A percentile compares a stretch with the other conserved stretches of the same genome.
phyloP scores from a whole-genome alignment of 2,888 invertebrate genomes.

The Tetanocera ferruginea region DNA sequence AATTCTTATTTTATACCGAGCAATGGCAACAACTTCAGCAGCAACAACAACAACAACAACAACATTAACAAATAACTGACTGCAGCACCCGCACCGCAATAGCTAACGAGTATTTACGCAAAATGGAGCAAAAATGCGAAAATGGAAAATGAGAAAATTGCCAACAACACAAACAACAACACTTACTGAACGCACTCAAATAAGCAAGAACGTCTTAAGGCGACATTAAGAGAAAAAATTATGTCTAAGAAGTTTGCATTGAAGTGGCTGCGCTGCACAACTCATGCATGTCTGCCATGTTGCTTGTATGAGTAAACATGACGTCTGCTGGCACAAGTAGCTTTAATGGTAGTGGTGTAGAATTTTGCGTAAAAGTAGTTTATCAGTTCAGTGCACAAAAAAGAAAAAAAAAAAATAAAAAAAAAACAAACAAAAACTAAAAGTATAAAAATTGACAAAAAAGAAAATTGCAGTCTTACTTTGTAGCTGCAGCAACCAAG shows the following conservation, averaged over 20 bases:
- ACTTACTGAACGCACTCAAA: neutral
- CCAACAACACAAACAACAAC: slow-evolving; percentile 7
- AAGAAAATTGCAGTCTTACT: neutral
- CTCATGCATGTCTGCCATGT: slow-evolving; percentile 21
- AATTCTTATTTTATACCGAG: neutral
- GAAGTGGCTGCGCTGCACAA: slow-evolving; percentile 16
- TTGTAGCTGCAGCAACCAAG: neutral
- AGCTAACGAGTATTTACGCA: slow-evolving; percentile 3
- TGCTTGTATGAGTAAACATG: slow-evolving; percentile 2
- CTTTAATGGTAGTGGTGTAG: neutral
- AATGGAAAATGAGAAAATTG: slow-evolving; percentile 28
- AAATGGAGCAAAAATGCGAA: slow-evolving; percentile 13
- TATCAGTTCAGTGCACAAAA: neutral
- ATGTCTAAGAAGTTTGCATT: slow-evolving; percentile 26
- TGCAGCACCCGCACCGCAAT: neutral
- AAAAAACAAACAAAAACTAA: neutral
- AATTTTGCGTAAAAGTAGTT: neutral
- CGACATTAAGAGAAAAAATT: slow-evolving; percentile 25
- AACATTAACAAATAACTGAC: neutral
- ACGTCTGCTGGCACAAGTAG: neutral
- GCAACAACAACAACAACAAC: neutral
- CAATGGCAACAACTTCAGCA: too few species aligned
- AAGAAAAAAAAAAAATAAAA: too few species aligned
- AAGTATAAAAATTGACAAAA: too few species aligned
- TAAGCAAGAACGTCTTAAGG: slow-evolving; percentile 21